Percentiles rank a stretch among this genome's conserved stretches.
Conservation (phyloP, 2,797 vertebrate species). For the Chaetophractus vellerosus region DNA sequence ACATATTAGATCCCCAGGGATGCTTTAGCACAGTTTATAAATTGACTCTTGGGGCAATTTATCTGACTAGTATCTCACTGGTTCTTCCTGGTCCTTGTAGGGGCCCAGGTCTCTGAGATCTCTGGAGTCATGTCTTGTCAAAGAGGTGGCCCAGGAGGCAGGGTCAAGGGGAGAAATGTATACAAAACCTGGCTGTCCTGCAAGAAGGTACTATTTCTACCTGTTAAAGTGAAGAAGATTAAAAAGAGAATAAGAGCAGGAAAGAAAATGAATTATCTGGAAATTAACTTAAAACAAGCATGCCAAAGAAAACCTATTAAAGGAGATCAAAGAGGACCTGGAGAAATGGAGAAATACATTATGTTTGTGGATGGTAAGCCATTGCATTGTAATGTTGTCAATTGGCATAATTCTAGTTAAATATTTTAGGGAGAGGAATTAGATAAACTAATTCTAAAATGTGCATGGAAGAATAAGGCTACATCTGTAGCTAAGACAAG, state of each 20-base stretch:
- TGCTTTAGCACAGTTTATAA: background rate
- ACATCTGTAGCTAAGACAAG: background rate
- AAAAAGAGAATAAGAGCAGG: background rate
- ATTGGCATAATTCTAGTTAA: background rate
- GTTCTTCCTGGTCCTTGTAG: background rate
- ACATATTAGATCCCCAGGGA: background rate
- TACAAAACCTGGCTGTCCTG: background rate
- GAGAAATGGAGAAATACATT: background rate
- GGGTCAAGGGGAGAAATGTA: background rate
- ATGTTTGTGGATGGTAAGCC: background rate
- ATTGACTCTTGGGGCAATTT: background rate
- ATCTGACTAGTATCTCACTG: background rate
- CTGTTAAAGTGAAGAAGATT: background rate
- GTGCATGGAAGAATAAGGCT: background rate
- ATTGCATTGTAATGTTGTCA: background rate
- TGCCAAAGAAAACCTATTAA: conserved; percentile 1
- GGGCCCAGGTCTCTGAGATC: background rate
- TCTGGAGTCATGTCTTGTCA: background rate
- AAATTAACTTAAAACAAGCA: background rate
- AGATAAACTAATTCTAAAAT: background rate
- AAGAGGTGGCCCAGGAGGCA: background rate
- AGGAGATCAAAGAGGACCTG: background rate
- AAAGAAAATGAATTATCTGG: background rate
- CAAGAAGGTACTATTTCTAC: background rate
- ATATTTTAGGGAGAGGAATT: background rate